Conservation (phyloP, 2,888 invertebrate genomes). For the Achlya flavicornis region DNA sequence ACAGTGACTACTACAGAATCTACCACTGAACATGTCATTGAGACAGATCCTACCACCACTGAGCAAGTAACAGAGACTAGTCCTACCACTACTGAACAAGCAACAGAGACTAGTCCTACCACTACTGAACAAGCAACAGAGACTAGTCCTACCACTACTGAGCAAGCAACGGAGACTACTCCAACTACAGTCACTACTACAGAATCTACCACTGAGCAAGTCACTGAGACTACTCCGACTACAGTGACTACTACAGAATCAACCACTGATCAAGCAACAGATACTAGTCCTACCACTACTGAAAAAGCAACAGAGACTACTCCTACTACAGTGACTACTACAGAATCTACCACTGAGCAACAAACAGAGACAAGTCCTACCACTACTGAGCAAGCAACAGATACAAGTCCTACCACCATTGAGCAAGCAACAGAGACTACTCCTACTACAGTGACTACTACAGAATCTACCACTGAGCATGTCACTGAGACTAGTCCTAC, state of each 20-base stretch:
- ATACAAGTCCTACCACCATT: constrained; percentile 7
- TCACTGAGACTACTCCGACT: background rate
- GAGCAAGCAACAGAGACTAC: background rate
- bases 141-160: constrained; percentile 1
- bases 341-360: background rate
- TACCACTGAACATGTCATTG: background rate
- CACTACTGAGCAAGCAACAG: background rate
- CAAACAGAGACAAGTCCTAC: background rate
- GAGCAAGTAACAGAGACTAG: background rate
- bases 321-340: background rate
- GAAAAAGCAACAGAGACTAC: background rate
- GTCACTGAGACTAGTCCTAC: background rate
- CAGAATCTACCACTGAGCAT: constrained; percentile 1
- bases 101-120: background rate
- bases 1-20: background rate
- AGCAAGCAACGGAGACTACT: constrained; percentile 10
- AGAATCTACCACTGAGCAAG: background rate
- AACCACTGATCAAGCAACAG: background rate
- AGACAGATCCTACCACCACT: background rate
- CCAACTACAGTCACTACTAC: background rate
- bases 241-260: background rate
- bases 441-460: background rate
- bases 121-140: constrained; percentile 10
- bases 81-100: constrained; percentile 2
- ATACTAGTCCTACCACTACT: constrained; percentile 12